Evolutionary conservation across 2,888 invertebrate genomes (phyloP).

Genomic region (Sussaba pulchella): DNA sequence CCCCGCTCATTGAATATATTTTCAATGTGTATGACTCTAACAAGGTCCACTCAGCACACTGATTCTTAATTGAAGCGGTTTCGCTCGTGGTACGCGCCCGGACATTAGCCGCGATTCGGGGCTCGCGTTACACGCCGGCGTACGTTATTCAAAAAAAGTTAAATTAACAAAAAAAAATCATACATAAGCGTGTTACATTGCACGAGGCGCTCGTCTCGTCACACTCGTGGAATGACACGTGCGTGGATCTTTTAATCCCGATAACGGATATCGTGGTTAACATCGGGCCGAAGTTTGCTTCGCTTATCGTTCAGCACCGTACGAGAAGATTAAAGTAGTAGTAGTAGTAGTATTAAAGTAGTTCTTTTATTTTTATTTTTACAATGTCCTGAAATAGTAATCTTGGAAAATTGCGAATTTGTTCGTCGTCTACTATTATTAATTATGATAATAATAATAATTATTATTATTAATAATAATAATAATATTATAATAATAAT

Average conservation of each 20-base stretch:
- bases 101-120: constrained; percentile 41
- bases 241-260: constrained; percentile 39
- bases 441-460: constrained; percentile 21
- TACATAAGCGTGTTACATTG: neutral
- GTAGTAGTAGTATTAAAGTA: too few species aligned
- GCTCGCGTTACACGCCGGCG: constrained; percentile 24
- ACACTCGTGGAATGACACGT: constrained; percentile 63
- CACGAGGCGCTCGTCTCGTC: neutral
- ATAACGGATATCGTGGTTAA: neutral
- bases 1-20: constrained; percentile 74
- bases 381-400: neutral
- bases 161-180: too few species aligned
- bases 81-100: constrained; percentile 34
- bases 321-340: too few species aligned
- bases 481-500: too few species aligned
- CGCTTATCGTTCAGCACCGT: neutral
- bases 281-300: neutral
- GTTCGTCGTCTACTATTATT: too few species aligned
- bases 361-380: neutral
- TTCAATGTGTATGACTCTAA: constrained; percentile 72
- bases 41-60: constrained; percentile 76
- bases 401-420: constrained; percentile 23
- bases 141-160: too few species aligned
- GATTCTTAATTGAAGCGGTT: constrained; percentile 76
- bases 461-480: too few species aligned